Conservation (phyloP, 2,797 vertebrate species). For the Oreortyx pictus region DNA sequence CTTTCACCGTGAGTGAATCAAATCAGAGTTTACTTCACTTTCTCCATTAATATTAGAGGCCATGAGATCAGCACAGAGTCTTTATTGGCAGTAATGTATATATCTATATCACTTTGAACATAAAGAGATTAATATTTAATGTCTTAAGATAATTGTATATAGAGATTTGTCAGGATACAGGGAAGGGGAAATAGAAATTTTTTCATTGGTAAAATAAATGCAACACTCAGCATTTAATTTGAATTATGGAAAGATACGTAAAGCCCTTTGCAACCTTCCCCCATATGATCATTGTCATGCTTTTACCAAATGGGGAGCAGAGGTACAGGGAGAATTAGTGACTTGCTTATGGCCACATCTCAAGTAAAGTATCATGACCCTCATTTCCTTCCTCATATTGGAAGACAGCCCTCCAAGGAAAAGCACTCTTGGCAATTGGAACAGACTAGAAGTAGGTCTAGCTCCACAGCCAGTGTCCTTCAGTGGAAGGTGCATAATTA, state of each 20-base stretch:
- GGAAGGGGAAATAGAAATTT: neutral
- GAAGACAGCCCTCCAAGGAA: constrained; percentile 16
- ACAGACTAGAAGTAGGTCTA: neutral
- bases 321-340: neutral
- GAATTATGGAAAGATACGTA: neutral
- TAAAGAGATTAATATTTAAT: neutral
- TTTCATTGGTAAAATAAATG: neutral
- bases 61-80: neutral
- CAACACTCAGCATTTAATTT: neutral
- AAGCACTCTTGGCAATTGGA: neutral
- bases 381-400: constrained; percentile 34
- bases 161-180: neutral
- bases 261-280: neutral
- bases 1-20: neutral
- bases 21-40: constrained; percentile 2
- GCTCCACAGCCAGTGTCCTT: neutral
- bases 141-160: neutral
- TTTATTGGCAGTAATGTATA: neutral
- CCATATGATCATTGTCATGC: neutral
- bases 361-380: neutral
- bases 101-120: neutral
- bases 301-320: neutral
- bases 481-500: constrained; percentile 41
- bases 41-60: neutral
- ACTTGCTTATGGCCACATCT: neutral